phyloP scores from a whole-genome alignment of 2,113 vertebrate species.

The Gallinago undulata region DNA sequence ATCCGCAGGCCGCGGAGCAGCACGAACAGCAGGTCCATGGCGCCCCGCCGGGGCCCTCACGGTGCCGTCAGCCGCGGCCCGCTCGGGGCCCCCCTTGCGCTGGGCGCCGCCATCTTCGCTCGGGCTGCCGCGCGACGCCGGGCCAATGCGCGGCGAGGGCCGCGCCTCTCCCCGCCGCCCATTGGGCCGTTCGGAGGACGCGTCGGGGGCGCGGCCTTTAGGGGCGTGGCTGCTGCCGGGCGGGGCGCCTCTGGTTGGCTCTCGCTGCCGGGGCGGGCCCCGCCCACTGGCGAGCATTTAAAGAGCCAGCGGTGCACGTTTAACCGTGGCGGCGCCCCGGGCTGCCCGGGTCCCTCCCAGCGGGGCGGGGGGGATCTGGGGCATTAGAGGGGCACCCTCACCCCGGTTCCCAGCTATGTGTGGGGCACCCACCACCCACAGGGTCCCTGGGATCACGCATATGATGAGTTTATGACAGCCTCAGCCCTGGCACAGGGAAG shows the following conservation, averaged over 20 bases:
- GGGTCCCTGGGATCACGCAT: fast-evolving
- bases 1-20: conserved; percentile 79
- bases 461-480: neutral
- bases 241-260: neutral
- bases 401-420: fast-evolving
- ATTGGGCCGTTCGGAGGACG: conserved; percentile 72
- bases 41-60: neutral
- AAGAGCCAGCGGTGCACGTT: neutral
- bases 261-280: fast-evolving
- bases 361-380: neutral
- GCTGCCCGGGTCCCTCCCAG: fast-evolving
- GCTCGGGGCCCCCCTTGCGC: neutral
- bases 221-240: neutral
- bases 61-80: neutral
- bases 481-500: neutral
- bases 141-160: conserved; percentile 25
- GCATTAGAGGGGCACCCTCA: fast-evolving
- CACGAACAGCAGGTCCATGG: conserved; percentile 84
- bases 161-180: fast-evolving
- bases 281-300: neutral
- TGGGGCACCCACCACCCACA: fast-evolving
- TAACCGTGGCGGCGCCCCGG: fast-evolving
- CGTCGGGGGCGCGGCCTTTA: neutral
- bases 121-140: neutral
- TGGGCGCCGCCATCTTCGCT: conserved; percentile 26